phyloP scores from a whole-genome alignment of 2,797 vertebrate species.

The Myotis findleyi region DNA sequence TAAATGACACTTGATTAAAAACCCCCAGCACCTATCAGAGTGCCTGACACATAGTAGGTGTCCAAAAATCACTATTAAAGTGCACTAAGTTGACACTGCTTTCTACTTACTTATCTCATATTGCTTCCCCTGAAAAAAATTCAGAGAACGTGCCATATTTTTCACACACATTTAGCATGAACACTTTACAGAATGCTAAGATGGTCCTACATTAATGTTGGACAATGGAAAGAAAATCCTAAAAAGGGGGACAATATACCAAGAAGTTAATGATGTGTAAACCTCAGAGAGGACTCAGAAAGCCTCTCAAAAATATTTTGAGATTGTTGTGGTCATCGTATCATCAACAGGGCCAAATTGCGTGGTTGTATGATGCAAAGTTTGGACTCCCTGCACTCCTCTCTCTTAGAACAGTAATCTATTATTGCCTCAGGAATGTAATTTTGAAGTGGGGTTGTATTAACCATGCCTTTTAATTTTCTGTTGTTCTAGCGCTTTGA shows the following conservation, averaged over 20 bases:
- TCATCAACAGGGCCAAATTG: not conserved
- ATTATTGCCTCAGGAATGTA: not conserved
- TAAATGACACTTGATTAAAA: conserved; percentile 23
- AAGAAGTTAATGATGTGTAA: not conserved
- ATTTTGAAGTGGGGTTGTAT: not conserved
- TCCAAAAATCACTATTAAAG: not conserved
- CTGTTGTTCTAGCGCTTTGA: conserved; percentile 14
- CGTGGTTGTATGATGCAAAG: not conserved
- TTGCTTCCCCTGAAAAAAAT: not conserved
- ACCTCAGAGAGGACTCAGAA: not conserved
- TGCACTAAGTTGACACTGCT: not conserved
- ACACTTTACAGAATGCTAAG: conserved; percentile 12
- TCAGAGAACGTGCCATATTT: not conserved
- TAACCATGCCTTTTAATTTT: conserved; percentile 13
- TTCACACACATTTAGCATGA: not conserved
- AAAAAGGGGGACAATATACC: not conserved
- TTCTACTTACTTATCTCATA: not conserved
- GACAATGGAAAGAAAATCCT: not conserved
- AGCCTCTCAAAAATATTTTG: conserved; percentile 4
- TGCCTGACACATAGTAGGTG: not conserved
- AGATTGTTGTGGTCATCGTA: not conserved
- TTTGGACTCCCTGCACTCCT: not conserved
- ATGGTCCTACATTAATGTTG: not conserved
- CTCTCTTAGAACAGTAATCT: not conserved
- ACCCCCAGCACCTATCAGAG: not conserved